phyloP scores from a whole-genome alignment of 2,888 invertebrate species.

The Drosophila meridionalis region DNA sequence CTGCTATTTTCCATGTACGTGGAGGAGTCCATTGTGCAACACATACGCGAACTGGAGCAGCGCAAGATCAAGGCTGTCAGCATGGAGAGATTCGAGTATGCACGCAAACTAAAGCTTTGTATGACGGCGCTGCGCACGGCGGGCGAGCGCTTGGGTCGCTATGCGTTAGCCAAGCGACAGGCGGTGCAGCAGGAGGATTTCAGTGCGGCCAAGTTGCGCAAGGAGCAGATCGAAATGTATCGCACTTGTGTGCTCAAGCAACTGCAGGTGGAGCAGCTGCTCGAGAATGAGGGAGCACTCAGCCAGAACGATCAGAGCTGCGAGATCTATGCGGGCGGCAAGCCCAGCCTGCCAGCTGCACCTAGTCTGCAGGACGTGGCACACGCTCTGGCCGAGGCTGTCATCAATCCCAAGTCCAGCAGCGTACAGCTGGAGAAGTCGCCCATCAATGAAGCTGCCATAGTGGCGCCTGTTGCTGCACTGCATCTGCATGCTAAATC shows the following conservation, averaged over 20 bases:
- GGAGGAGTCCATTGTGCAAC: slow-evolving; percentile 94
- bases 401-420: slow-evolving; percentile 78
- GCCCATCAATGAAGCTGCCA: slow-evolving; percentile 47
- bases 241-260: slow-evolving; percentile 91
- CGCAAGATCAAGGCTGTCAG: slow-evolving; percentile 95
- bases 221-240: slow-evolving; percentile 95
- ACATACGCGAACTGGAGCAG: slow-evolving; percentile 93
- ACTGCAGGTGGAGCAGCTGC: slow-evolving; percentile 90
- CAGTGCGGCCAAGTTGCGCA: slow-evolving; percentile 94
- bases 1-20: slow-evolving; percentile 98
- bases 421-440: slow-evolving; percentile 77
- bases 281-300: slow-evolving; percentile 91
- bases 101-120: slow-evolving; percentile 94
- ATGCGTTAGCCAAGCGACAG: slow-evolving; percentile 95
- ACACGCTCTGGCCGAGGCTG: slow-evolving; percentile 82
- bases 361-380: slow-evolving; percentile 85
- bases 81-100: slow-evolving; percentile 96
- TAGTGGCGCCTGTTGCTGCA: slow-evolving; percentile 41
- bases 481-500: slow-evolving; percentile 74
- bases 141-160: slow-evolving; percentile 95
- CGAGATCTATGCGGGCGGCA: slow-evolving; percentile 83
- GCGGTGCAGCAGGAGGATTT: slow-evolving; percentile 97
- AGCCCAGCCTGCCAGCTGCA: slow-evolving; percentile 83
- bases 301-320: slow-evolving; percentile 82
- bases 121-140: slow-evolving; percentile 93